Base-by-base conservation (phyloP, 2,113 vertebrate genomes). In the Amblyornis subalaris region DNA sequence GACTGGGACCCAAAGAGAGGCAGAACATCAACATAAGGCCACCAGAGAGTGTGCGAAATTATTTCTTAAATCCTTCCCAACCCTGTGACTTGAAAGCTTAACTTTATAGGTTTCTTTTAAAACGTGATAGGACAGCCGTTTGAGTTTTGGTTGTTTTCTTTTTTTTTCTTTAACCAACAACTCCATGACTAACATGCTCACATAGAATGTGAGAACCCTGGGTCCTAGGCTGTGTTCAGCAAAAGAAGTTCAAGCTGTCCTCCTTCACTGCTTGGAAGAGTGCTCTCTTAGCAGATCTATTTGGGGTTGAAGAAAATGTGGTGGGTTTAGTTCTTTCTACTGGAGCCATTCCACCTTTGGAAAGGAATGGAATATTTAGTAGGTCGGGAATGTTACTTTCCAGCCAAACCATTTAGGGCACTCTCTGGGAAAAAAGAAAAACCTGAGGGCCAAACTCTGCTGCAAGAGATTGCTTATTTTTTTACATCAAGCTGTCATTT, bases 321-420 rank as follows among this genome's bases (percentile, higher is more conserved):
- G 26, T 73, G 50, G 25, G 6, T 83, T 95, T 60, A 84, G 51
- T 53, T 64, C 93, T 78, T 90, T 94, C 87, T 78, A 16, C 44
- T 87, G 96, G 73, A 91, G 29, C 35, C 64, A 6, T 67, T 94
- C 87, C 77, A 91, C 65, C 80, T 94, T 89, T 26, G 0, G 62
- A 89, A 81, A 94, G 44, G 45, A 94, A 94, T 89, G 92, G 44
- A 72, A 26, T 65, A 89, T 91, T 82, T 85, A 51, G 73, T n/a
- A 47, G 57, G 40, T 57, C 81, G 87, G 74, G 61, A 94, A 85
- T 78, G 61, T 29, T 64, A 75, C 31, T 87, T 87, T 81, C 35
- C 19, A 91, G 77, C 84, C 89, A 95, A 89, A 87, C 17, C 65
- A 57, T 69, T 79, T 42, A 79, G 74, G 81, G 35, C n/a, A 88